A percentile compares a stretch with the other conserved stretches of the same genome.
phyloP scores from a whole-genome alignment of 2,797 vertebrate genomes.

The Fistularia tabacaria region DNA sequence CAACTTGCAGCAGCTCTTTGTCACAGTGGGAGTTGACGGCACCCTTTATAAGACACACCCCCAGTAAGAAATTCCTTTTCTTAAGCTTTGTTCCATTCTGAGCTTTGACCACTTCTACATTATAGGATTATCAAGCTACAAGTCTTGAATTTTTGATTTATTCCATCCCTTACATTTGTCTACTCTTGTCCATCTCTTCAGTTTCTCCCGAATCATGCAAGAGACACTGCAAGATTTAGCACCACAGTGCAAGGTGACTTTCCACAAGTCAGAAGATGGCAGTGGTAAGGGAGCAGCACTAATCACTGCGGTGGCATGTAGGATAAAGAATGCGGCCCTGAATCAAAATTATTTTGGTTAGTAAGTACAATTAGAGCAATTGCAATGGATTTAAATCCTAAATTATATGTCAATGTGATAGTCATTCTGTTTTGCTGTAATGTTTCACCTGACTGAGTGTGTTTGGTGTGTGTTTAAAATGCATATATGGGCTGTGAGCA shows the following conservation, averaged over 20 bases:
- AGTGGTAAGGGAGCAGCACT: slow-evolving; percentile 95
- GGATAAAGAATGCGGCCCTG: slow-evolving; percentile 76
- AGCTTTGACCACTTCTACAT: neutral
- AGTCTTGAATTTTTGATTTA: neutral
- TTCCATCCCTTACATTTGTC: neutral
- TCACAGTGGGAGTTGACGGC: slow-evolving; percentile 94
- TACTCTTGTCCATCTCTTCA: slow-evolving; percentile 40
- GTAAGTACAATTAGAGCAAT: neutral
- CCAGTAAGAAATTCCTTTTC: slow-evolving; percentile 78
- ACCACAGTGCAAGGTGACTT: slow-evolving; percentile 86
- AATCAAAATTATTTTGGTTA: neutral
- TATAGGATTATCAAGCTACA: no score
- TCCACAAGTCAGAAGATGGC: slow-evolving; percentile 91
- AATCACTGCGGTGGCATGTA: slow-evolving; percentile 92
- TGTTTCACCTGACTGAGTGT: no score
- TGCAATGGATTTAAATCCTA: neutral
- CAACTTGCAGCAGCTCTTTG: slow-evolving; percentile 77
- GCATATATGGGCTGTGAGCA: neutral
- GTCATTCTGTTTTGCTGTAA: neutral
- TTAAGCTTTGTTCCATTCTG: neutral
- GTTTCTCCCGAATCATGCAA: slow-evolving; percentile 87
- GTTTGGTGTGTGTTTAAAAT: neutral
- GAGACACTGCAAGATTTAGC: slow-evolving; percentile 86
- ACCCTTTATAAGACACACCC: slow-evolving; percentile 97
- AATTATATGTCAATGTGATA: neutral